A percentile compares a stretch with the other conserved stretches of the same genome.
Conservation (phyloP, 2,888 invertebrate species). For the Plusia festucae region DNA sequence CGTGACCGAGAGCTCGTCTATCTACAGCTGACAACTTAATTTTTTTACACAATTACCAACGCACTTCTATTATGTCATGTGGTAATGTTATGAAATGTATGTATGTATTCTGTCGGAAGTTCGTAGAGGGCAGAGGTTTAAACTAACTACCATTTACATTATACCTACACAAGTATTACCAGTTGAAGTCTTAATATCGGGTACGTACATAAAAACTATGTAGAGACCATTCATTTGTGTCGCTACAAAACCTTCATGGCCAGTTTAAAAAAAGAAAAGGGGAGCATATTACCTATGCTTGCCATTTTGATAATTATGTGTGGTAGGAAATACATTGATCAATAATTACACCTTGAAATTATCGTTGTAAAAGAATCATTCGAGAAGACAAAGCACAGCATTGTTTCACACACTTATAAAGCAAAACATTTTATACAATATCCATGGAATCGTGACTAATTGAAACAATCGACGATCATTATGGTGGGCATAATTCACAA, state of each 20-base stretch:
- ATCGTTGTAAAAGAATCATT: background rate
- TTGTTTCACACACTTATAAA: constrained; percentile 32
- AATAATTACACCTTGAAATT: background rate
- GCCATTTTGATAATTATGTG: background rate
- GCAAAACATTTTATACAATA: constrained; percentile 45
- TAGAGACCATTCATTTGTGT: background rate
- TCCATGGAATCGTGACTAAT: constrained; percentile 61
- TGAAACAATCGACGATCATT: constrained; percentile 51
- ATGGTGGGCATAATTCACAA: constrained; percentile 47
- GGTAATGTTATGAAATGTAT: constrained; percentile 10
- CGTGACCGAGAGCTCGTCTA: constrained; percentile 60
- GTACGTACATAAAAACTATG: background rate
- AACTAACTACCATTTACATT: background rate
- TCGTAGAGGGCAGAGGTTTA: background rate
- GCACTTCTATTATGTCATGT: constrained; percentile 10
- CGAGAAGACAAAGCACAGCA: constrained; percentile 37
- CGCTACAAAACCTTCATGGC: background rate
- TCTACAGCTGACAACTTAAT: constrained; percentile 43
- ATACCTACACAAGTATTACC: background rate
- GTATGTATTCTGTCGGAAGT: constrained; percentile 2
- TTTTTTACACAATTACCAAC: constrained; percentile 39
- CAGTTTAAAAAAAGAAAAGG: background rate
- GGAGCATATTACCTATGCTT: background rate
- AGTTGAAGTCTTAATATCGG: background rate
- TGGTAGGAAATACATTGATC: background rate